These are phyloP conservation scores for Macrosiphum euphorbiae DNA, from an alignment of 2,888 invertebrate genomes.

Conservation along the genomic window DNA sequence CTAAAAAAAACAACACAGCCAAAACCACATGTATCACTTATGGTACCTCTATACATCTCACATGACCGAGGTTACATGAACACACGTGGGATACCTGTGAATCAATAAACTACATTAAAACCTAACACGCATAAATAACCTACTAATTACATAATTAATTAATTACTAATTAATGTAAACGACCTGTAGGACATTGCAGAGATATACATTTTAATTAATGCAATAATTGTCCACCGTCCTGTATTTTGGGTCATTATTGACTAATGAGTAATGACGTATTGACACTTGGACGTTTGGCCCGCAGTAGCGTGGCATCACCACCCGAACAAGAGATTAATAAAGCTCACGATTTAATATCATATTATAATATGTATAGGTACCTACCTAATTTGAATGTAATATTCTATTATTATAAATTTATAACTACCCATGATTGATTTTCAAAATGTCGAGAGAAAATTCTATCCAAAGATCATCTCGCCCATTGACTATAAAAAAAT, in stretches of 20 bases:
- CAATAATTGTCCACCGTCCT: background rate
- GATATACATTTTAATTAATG: background rate
- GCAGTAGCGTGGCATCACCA: background rate
- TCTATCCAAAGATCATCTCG: background rate
- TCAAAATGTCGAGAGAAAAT: background rate
- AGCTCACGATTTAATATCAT: background rate
- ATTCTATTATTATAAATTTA: background rate
- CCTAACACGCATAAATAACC: background rate
- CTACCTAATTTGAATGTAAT: background rate
- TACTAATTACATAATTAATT: background rate
- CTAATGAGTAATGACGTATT: background rate
- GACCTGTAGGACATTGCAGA: background rate
- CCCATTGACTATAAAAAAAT: background rate
- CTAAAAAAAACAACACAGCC: background rate
- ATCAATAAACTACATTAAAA: background rate
- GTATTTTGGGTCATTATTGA: background rate
- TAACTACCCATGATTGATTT: background rate
- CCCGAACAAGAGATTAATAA: background rate
- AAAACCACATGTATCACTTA: background rate
- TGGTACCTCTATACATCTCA: background rate
- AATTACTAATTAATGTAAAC: background rate
- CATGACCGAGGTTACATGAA: background rate
- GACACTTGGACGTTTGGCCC: background rate
- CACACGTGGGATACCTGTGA: background rate
- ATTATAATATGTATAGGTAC: background rate